Percentiles rank a stretch among this genome's conserved stretches.
Conservation (phyloP, 2,113 vertebrate genomes). For the Larimichthys crocea region DNA sequence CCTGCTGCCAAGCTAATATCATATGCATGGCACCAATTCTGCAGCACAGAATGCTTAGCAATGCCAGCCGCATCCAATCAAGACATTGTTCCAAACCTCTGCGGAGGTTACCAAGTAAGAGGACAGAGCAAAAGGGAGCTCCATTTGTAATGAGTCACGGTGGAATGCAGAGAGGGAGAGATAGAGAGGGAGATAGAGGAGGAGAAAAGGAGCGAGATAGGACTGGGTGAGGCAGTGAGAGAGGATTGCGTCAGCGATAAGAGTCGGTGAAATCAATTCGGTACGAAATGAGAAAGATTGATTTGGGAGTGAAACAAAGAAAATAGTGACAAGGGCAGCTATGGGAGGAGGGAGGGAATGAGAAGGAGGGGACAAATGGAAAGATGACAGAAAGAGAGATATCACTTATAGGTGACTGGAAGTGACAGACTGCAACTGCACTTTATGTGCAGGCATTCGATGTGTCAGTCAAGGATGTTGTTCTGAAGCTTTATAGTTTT, state of each 20-base stretch:
- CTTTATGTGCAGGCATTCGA: not conserved
- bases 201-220: slow-evolving; percentile 46
- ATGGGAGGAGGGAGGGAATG: slow-evolving; percentile 7
- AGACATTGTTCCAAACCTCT: slow-evolving; percentile 66
- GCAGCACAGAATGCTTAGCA: slow-evolving; percentile 60
- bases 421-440: not conserved
- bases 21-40: slow-evolving; percentile 55
- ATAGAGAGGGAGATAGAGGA: slow-evolving; percentile 36
- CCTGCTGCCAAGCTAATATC: slow-evolving; percentile 40
- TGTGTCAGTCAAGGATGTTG: not conserved
- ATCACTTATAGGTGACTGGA: slow-evolving; percentile 38
- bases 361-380: slow-evolving; percentile 29
- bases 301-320: slow-evolving; percentile 76
- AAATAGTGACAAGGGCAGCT: slow-evolving; percentile 54
- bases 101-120: slow-evolving; percentile 55
- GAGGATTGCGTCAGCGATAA: slow-evolving; percentile 62
- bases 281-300: slow-evolving; percentile 79
- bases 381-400: slow-evolving; percentile 43
- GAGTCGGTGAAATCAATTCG: slow-evolving; percentile 77
- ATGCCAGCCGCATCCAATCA: slow-evolving; percentile 74
- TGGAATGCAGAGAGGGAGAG: slow-evolving; percentile 36
- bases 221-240: slow-evolving; percentile 39
- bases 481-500: not conserved
- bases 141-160: slow-evolving; percentile 70
- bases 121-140: slow-evolving; percentile 43